phyloP scores from a whole-genome alignment of 92 coral and sea anemone genomes.

The Siderastrea radians region DNA sequence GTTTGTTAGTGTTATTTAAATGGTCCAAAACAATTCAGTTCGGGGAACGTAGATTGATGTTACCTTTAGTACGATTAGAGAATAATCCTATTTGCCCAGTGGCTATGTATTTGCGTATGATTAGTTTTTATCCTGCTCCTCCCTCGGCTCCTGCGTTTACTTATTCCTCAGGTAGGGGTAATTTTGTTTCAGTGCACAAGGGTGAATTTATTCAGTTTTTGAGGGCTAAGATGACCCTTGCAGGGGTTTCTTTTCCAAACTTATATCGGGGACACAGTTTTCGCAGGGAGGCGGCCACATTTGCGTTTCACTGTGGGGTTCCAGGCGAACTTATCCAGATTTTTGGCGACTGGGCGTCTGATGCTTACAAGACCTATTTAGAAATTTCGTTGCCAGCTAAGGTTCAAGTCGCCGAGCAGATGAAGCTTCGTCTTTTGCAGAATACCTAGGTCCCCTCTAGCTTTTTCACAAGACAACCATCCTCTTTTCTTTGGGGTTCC shows the following conservation, averaged over 20 bases:
- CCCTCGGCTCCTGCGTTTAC: constrained; percentile 25
- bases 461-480: constrained; percentile 6
- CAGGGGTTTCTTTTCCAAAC: constrained; percentile 36
- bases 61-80: constrained; percentile 45
- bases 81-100: constrained; percentile 24
- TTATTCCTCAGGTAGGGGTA: constrained; percentile 1
- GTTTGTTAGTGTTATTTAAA: constrained; percentile 37
- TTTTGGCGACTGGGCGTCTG: constrained; percentile 59
- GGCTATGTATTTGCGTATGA: constrained; percentile 26
- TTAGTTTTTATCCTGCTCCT: constrained; percentile 19
- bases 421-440: constrained; percentile 26
- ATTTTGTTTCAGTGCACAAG: constrained; percentile 22
- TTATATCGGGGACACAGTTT: constrained; percentile 48
- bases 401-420: constrained; percentile 31
- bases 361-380: constrained; percentile 39
- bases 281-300: constrained; percentile 42
- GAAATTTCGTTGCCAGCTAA: constrained; percentile 40
- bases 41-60: constrained; percentile 34
- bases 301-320: constrained; percentile 53
- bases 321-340: constrained; percentile 37
- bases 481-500: constrained; percentile 35
- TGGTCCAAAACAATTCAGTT: constrained; percentile 51
- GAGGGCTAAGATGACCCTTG: constrained; percentile 16
- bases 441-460: constrained; percentile 5
- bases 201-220: constrained; percentile 4